Conservation (phyloP, 2,113 vertebrate genomes). For the Oryzias woworae region DNA sequence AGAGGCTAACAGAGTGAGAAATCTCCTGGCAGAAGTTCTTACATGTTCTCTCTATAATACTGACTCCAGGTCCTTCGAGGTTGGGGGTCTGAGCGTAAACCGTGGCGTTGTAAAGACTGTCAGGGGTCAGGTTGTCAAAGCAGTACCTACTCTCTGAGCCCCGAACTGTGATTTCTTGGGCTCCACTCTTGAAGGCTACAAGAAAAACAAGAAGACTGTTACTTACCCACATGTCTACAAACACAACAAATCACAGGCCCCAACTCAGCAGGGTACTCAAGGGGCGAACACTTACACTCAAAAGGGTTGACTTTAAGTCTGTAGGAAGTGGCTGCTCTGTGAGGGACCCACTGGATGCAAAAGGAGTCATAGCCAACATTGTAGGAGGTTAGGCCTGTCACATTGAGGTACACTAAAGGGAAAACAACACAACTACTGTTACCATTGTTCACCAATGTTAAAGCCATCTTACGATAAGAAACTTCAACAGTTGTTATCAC, state of each 20-base stretch:
- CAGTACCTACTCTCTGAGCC: constrained; percentile 88
- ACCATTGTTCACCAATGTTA: too few relatives aligned
- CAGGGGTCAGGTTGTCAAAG: constrained; percentile 87
- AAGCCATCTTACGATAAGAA: too few relatives aligned
- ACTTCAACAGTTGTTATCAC: not conserved
- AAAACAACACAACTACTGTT: constrained; percentile 1
- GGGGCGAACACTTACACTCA: constrained; percentile 75
- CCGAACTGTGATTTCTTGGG: constrained; percentile 91
- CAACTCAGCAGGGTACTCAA: not conserved
- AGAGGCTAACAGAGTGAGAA: too few relatives aligned
- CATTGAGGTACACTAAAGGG: constrained; percentile 90
- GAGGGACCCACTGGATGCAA: constrained; percentile 90
- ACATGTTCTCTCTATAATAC: constrained; percentile 87
- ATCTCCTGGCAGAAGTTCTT: constrained; percentile 37
- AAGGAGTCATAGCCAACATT: constrained; percentile 88
- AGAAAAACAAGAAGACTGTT: not conserved
- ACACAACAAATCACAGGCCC: not conserved
- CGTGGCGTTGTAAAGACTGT: constrained; percentile 87
- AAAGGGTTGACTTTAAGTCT: constrained; percentile 89
- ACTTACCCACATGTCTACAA: not conserved
- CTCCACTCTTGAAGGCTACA: constrained; percentile 75
- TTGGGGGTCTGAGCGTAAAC: constrained; percentile 93
- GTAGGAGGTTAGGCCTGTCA: constrained; percentile 88
- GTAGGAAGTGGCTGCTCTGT: constrained; percentile 93
- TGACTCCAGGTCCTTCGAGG: constrained; percentile 91